Percentiles rank a stretch among this genome's conserved stretches.
Evolutionary conservation across 2,113 vertebrate species (phyloP).

Genomic region (Pagrus major): DNA sequence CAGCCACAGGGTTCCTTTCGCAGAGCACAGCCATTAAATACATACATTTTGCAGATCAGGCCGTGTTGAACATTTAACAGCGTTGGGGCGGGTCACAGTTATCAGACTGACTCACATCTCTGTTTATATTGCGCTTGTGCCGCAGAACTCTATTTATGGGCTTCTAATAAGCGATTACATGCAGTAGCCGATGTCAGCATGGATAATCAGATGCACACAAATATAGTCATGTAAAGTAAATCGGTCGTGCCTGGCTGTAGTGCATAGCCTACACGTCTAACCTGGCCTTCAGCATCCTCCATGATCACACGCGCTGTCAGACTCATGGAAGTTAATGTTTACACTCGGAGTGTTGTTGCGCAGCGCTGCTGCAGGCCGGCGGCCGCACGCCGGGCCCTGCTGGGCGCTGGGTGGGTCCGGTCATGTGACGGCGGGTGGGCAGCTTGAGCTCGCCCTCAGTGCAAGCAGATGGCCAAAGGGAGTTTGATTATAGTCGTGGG

Average conservation of each 20-base stretch:
- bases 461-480: not conserved
- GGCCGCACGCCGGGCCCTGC: slow-evolving; percentile 14
- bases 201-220: not conserved
- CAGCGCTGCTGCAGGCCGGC: slow-evolving; percentile 39
- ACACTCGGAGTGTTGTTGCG: slow-evolving; percentile 39
- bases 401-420: slow-evolving; percentile 52
- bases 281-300: not conserved
- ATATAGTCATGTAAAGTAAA: not conserved
- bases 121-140: not conserved
- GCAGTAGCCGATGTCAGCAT: not conserved
- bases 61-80: not conserved
- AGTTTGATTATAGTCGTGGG: not conserved
- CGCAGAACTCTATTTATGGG: slow-evolving; percentile 1
- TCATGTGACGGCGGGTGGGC: slow-evolving; percentile 48
- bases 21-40: not conserved
- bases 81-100: slow-evolving; percentile 10
- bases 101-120: not conserved
- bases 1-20: not conserved
- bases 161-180: slow-evolving; percentile 5
- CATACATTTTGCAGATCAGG: not conserved
- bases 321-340: slow-evolving; percentile 52
- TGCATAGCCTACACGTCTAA: not conserved
- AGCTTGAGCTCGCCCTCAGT: not conserved
- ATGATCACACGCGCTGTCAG: not conserved
- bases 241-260: not conserved